Evolutionary conservation across 1,140 invertebrate species (phyloP).

Genomic region (Anthonomus grandis): DNA sequence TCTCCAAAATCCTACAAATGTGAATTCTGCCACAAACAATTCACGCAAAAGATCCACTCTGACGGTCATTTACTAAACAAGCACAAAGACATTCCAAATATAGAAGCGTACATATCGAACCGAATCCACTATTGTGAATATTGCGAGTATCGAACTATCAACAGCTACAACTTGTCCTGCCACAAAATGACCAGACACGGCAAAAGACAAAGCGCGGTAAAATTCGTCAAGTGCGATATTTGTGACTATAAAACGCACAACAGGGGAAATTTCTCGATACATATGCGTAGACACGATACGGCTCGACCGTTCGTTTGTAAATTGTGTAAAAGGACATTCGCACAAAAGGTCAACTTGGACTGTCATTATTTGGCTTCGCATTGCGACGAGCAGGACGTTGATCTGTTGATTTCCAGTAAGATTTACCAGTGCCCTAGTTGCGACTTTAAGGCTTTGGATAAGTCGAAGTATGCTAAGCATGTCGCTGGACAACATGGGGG

Average conservation of each 20-base stretch:
- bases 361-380: neutral
- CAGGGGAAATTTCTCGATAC: too few species aligned
- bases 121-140: conserved; percentile 2
- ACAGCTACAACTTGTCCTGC: neutral
- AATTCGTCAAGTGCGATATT: too few species aligned
- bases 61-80: conserved; percentile 4
- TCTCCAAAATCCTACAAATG: too few species aligned
- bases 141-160: neutral
- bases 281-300: too few species aligned
- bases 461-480: too few species aligned
- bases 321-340: neutral
- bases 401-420: neutral
- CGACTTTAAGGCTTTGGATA: too few species aligned
- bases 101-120: neutral
- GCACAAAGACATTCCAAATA: conserved; percentile 1
- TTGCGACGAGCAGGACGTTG: neutral
- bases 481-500: too few species aligned
- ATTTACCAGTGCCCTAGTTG: neutral
- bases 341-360: neutral
- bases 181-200: neutral
- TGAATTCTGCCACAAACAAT: neutral
- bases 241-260: too few species aligned
- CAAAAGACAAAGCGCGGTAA: too few species aligned
- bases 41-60: neutral
- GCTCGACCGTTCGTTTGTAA: too few species aligned